phyloP scores from a whole-genome alignment of 2,888 invertebrate genomes.

The Diadromus collaris region DNA sequence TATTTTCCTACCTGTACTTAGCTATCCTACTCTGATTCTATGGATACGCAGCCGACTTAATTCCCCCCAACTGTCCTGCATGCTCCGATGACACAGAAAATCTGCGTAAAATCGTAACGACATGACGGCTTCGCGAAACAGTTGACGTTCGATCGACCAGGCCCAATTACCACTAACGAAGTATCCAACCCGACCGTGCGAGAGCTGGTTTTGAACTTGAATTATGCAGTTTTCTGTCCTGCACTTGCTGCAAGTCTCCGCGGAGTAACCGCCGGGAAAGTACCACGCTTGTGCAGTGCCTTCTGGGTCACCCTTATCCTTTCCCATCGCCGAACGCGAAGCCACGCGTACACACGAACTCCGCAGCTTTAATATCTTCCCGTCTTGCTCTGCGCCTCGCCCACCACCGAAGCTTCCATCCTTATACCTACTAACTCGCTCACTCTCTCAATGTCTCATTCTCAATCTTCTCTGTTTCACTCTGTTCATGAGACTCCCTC shows the following conservation, averaged over 20 bases:
- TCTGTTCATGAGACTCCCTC: conserved; percentile 15
- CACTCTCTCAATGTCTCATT: conserved; percentile 54
- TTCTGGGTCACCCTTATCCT: conserved; percentile 30
- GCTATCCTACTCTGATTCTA: too few species aligned
- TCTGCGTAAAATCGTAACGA: too few species aligned
- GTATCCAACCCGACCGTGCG: conserved; percentile 49
- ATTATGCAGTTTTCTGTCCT: conserved; percentile 56
- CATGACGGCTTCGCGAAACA: background rate
- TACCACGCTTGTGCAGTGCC: conserved; percentile 30
- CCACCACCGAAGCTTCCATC: conserved; percentile 2
- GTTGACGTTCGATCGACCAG: conserved; percentile 48
- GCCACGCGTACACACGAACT: conserved; percentile 56
- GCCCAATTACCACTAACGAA: conserved; percentile 62
- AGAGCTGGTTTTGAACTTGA: conserved; percentile 61
- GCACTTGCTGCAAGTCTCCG: conserved; percentile 14
- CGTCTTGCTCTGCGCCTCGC: conserved; percentile 14
- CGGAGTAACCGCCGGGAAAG: conserved; percentile 51
- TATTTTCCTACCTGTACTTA: too few species aligned
- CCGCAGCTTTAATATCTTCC: conserved; percentile 58
- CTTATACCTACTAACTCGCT: too few species aligned
- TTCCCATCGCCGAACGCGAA: conserved; percentile 53
- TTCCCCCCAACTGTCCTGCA: too few species aligned
- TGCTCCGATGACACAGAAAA: too few species aligned
- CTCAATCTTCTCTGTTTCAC: conserved; percentile 56
- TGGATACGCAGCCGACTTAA: too few species aligned